Evolutionary conservation across 1,140 invertebrate genomes (phyloP).

Genomic region (Papilio glaucus): DNA sequence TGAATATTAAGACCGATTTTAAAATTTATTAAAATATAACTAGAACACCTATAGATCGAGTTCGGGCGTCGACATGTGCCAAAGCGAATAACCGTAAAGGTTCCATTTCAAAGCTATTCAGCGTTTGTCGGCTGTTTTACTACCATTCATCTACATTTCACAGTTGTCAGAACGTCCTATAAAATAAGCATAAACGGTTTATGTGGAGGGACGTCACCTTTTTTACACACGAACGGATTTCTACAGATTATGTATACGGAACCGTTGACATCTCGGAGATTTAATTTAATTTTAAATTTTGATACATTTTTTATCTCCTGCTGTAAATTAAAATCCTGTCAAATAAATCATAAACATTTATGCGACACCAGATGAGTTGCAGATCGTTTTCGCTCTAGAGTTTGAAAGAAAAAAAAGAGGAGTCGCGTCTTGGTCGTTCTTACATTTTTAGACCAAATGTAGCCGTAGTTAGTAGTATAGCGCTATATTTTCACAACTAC

Average conservation of each 20-base stretch:
- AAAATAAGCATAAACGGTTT: constrained; percentile 38
- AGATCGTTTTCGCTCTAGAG: no score
- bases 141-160: constrained; percentile 36
- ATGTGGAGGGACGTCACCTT: constrained; percentile 14
- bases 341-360: no score
- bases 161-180: constrained; percentile 38
- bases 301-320: no score
- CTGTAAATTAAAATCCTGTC: no score
- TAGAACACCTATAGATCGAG: background rate
- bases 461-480: no score
- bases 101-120: constrained; percentile 28
- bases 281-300: background rate
- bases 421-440: no score
- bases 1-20: no score
- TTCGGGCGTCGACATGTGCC: background rate
- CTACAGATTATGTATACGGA: background rate
- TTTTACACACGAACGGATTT: constrained; percentile 16
- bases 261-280: background rate
- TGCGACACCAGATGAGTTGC: no score
- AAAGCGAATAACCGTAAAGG: constrained; percentile 23
- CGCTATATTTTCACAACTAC: no score
- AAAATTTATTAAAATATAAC: no score
- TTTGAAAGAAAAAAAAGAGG: no score
- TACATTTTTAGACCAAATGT: no score
- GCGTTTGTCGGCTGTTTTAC: constrained; percentile 32